These are phyloP conservation scores for Spheniscus mendiculus DNA, from an alignment of 2,113 vertebrate species.

Conservation along the genomic window DNA sequence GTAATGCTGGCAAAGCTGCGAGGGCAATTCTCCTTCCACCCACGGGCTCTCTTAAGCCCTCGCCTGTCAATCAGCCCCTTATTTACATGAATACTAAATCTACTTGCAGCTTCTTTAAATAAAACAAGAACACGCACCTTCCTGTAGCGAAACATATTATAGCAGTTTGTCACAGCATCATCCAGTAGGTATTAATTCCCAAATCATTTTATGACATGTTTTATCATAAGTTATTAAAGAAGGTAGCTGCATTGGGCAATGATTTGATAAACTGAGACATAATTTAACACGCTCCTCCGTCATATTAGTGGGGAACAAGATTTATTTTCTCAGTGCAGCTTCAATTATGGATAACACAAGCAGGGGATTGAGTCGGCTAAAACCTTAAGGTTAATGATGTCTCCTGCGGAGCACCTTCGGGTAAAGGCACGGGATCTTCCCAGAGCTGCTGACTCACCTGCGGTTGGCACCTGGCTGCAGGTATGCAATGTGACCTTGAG, in stretches of 20 bases:
- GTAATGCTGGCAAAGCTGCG: neutral
- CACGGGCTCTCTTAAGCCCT: neutral
- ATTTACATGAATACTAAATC: conserved; percentile 36
- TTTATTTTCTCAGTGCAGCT: conserved; percentile 54
- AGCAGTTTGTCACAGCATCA: conserved; percentile 55
- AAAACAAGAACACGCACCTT: neutral
- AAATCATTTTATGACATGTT: conserved; percentile 65
- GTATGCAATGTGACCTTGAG: neutral
- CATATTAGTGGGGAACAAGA: conserved; percentile 41
- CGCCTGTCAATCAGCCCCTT: conserved; percentile 19
- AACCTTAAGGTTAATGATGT: neutral
- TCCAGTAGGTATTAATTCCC: conserved; percentile 62
- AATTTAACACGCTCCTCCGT: conserved; percentile 46
- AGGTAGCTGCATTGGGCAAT: conserved; percentile 45
- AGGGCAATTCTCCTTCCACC: neutral
- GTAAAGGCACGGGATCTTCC: neutral
- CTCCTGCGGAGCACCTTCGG: neutral
- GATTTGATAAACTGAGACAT: conserved; percentile 63
- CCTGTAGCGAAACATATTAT: conserved; percentile 32
- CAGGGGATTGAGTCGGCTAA: neutral
- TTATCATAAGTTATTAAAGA: conserved; percentile 66
- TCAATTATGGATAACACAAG: conserved; percentile 49
- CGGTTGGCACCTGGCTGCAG: neutral
- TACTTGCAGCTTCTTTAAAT: conserved; percentile 22
- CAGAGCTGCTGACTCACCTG: neutral